A percentile compares a stretch with the other conserved stretches of the same genome.
Evolutionary conservation across 2,888 invertebrate genomes (phyloP).

Genomic region (Subacronicta megacephala): DNA sequence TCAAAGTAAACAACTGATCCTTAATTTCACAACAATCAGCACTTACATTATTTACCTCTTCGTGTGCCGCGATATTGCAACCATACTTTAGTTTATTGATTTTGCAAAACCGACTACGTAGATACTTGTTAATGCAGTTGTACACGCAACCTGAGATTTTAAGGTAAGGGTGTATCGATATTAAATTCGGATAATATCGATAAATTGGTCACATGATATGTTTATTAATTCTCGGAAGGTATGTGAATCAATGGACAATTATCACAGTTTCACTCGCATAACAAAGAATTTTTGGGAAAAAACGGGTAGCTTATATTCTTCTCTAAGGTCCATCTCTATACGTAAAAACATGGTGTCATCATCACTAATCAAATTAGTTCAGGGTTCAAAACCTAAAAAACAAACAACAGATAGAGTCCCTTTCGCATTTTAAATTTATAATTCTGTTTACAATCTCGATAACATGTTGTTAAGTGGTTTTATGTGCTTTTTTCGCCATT

Average conservation of each 20-base stretch:
- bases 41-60: slow-evolving; percentile 22
- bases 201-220: too few relatives aligned
- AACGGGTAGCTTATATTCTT: too few relatives aligned
- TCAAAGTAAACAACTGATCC: slow-evolving; percentile 25
- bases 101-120: slow-evolving; percentile 13
- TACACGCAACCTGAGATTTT: too few relatives aligned
- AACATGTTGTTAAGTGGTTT: slow-evolving; percentile 68
- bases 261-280: too few relatives aligned
- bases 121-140: background rate
- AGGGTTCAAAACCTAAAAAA: too few relatives aligned
- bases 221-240: too few relatives aligned
- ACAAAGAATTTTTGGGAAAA: too few relatives aligned
- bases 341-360: too few relatives aligned
- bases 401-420: too few relatives aligned
- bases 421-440: slow-evolving; percentile 62
- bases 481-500: slow-evolving; percentile 66
- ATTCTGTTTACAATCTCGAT: slow-evolving; percentile 75
- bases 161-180: background rate
- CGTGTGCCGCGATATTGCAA: slow-evolving; percentile 4
- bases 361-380: too few relatives aligned
- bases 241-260: too few relatives aligned
- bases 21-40: slow-evolving; percentile 24
- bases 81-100: slow-evolving; percentile 29
- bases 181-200: background rate
- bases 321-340: too few relatives aligned